phyloP scores from a whole-genome alignment of 2,888 invertebrate genomes.

The Tyria jacobaeae region DNA sequence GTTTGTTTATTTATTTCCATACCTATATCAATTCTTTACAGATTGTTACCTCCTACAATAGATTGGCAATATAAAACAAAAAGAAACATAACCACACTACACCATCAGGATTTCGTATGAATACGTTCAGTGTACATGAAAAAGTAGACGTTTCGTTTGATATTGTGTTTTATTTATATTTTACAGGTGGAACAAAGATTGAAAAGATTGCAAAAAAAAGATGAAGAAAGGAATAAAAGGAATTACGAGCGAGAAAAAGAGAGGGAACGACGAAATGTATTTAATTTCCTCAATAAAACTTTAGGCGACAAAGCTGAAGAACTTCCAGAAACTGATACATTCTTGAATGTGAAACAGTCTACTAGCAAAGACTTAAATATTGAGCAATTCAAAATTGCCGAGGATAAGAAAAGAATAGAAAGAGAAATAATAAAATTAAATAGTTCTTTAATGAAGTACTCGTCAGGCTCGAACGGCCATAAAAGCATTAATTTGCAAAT shows the following conservation, averaged over 20 bases:
- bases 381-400: slow-evolving; percentile 90
- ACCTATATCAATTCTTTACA: too few species aligned
- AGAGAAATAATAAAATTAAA: slow-evolving; percentile 89
- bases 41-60: too few species aligned
- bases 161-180: background rate
- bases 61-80: too few species aligned
- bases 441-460: slow-evolving; percentile 88
- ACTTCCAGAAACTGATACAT: slow-evolving; percentile 43
- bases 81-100: too few species aligned
- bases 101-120: too few species aligned
- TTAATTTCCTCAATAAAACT: slow-evolving; percentile 91
- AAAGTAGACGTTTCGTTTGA: background rate
- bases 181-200: slow-evolving; percentile 88
- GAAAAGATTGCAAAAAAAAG: slow-evolving; percentile 88
- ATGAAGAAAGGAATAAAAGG: slow-evolving; percentile 88
- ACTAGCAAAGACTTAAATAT: slow-evolving; percentile 90
- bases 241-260: slow-evolving; percentile 88
- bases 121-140: too few species aligned
- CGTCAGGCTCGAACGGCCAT: slow-evolving; percentile 86
- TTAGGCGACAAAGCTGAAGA: slow-evolving; percentile 75
- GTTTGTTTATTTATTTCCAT: too few species aligned
- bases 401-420: slow-evolving; percentile 90
- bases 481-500: slow-evolving; percentile 88
- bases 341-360: slow-evolving; percentile 79
- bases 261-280: slow-evolving; percentile 89